These are phyloP conservation scores for Asarcornis scutulata DNA, from an alignment of 2,113 vertebrate genomes.

Conservation along the genomic window DNA sequence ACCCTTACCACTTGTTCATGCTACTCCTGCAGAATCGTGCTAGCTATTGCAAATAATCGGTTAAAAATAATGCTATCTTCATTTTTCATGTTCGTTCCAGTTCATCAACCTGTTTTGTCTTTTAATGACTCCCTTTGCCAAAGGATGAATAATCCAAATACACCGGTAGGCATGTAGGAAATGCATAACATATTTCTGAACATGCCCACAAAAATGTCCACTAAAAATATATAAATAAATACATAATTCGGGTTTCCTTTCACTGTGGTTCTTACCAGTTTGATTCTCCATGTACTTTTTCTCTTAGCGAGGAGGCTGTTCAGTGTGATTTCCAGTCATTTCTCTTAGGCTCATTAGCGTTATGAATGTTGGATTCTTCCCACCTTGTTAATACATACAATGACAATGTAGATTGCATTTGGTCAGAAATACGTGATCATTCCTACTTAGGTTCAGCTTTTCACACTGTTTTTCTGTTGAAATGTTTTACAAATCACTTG, in stretches of 20 bases:
- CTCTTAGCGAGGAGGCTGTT: conserved; percentile 35
- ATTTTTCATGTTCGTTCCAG: not conserved
- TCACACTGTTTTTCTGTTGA: not conserved
- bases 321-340: conserved; percentile 48
- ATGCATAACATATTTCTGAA: not conserved
- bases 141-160: conserved; percentile 45
- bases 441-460: not conserved
- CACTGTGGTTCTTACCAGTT: not conserved
- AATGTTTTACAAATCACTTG: not conserved
- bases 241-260: not conserved
- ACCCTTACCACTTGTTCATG: not conserved
- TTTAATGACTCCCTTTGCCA: conserved; percentile 4
- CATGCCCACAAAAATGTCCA: not conserved
- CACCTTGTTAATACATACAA: not conserved
- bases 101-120: not conserved
- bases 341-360: conserved; percentile 56
- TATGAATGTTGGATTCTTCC: not conserved
- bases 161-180: not conserved
- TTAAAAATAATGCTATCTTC: not conserved
- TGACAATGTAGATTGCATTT: not conserved
- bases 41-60: not conserved
- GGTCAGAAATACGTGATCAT: not conserved
- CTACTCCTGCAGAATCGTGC: not conserved
- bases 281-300: not conserved
- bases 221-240: not conserved